Evolutionary conservation across 2,888 invertebrate species (phyloP).

Genomic region (Catocala fraxini): DNA sequence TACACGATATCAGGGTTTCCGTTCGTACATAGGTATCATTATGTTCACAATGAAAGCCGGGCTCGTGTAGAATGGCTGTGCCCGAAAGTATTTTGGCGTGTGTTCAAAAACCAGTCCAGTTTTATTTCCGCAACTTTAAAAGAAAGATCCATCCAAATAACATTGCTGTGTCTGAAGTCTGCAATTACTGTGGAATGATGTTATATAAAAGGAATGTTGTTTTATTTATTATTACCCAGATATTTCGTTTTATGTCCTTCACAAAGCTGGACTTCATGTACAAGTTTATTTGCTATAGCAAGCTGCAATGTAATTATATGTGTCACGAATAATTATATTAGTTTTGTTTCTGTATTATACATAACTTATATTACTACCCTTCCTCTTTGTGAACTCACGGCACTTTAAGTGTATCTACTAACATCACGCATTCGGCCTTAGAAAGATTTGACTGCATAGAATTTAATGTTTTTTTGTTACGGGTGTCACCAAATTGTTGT

Average conservation of each 20-base stretch:
- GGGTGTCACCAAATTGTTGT: slow-evolving; percentile 56
- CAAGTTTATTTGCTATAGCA: slow-evolving; percentile 3
- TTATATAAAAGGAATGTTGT: slow-evolving; percentile 40
- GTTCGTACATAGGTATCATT: slow-evolving; percentile 33
- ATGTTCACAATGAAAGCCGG: slow-evolving; percentile 45
- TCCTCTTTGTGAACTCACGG: slow-evolving; percentile 17
- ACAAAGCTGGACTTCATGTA: slow-evolving; percentile 6
- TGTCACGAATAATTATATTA: slow-evolving; percentile 16
- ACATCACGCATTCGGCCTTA: slow-evolving; percentile 63
- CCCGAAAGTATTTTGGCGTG: slow-evolving; percentile 61
- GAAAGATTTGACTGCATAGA: slow-evolving; percentile 87
- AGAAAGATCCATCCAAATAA: slow-evolving; percentile 52
- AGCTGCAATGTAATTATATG: slow-evolving; percentile 4
- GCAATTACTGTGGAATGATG: slow-evolving; percentile 37
- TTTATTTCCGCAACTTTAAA: slow-evolving; percentile 54
- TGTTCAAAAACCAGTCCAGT: slow-evolving; percentile 59
- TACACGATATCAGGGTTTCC: slow-evolving; percentile 17
- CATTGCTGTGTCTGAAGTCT: slow-evolving; percentile 47
- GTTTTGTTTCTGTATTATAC: slow-evolving; percentile 20
- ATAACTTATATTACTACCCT: slow-evolving; percentile 12
- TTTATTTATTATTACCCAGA: slow-evolving; percentile 30
- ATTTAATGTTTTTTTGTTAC: slow-evolving; percentile 61
- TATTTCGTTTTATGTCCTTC: slow-evolving; percentile 21
- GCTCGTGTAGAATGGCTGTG: slow-evolving; percentile 49
- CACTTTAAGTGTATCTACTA: slow-evolving; percentile 22